Evolutionary conservation across 2,888 invertebrate genomes (phyloP).

Genomic region (Limulus polyphemus): DNA sequence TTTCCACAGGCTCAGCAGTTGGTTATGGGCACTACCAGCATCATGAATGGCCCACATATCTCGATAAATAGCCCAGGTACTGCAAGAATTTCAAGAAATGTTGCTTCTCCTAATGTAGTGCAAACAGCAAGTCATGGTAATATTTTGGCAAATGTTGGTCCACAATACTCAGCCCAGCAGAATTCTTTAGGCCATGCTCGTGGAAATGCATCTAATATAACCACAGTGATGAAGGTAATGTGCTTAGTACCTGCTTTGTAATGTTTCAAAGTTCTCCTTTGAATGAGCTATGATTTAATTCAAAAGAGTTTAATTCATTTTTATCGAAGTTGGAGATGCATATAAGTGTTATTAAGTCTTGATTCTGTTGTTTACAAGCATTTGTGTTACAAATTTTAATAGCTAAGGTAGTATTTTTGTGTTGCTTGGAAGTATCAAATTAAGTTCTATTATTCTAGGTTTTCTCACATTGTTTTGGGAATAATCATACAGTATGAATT

Average conservation of each 20-base stretch:
- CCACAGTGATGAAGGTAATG: slow-evolving; percentile 23
- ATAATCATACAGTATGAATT: too few species aligned
- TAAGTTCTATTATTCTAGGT: too few species aligned
- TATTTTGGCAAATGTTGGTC: slow-evolving; percentile 16
- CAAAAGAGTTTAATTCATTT: too few species aligned
- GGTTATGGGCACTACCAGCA: slow-evolving; percentile 13
- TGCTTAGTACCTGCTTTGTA: too few species aligned
- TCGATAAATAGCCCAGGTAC: slow-evolving; percentile 16
- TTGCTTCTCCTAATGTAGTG: slow-evolving; percentile 2
- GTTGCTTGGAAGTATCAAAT: too few species aligned
- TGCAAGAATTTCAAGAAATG: slow-evolving; percentile 13
- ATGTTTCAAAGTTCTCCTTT: not conserved
- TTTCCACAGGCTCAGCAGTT: slow-evolving; percentile 12
- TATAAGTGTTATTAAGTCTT: too few species aligned
- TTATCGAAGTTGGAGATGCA: too few species aligned
- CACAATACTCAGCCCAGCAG: slow-evolving; percentile 25
- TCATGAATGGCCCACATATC: slow-evolving; percentile 35
- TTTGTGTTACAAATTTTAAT: too few species aligned
- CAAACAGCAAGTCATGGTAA: slow-evolving; percentile 18
- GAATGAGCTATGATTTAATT: not conserved
- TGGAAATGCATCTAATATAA: slow-evolving; percentile 18
- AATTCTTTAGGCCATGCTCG: slow-evolving; percentile 24
- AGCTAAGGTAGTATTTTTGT: too few species aligned
- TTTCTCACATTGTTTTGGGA: too few species aligned
- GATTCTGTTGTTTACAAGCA: too few species aligned